Evolutionary conservation across 30 jellyfish, hydroid and myxozoan genomes (phyloP).

Genomic region (Cassiopea xamachana): DNA sequence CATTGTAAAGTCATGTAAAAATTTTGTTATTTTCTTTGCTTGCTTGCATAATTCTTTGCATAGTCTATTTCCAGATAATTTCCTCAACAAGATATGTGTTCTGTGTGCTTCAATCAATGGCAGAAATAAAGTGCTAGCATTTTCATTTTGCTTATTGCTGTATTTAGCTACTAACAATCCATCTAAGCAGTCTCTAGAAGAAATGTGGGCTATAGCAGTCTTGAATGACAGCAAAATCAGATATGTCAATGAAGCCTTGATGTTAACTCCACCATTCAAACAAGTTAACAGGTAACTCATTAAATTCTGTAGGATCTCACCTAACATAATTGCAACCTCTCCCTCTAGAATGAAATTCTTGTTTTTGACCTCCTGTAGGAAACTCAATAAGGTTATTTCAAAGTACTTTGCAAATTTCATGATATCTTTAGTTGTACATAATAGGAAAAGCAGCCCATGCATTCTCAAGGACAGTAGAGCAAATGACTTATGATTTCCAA

Average conservation of each 20-base stretch:
- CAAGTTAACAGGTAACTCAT: background rate
- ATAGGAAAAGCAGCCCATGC: conserved; percentile 15
- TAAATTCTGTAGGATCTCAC: conserved; percentile 6
- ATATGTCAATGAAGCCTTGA: conserved; percentile 22
- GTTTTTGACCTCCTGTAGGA: conserved; percentile 19
- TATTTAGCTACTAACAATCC: background rate
- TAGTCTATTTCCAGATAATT: conserved; percentile 2
- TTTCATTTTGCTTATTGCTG: background rate
- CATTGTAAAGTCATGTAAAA: conserved; percentile 14
- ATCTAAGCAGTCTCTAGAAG: conserved; percentile 23
- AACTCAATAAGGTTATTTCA: conserved; percentile 29
- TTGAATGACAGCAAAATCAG: conserved; percentile 27
- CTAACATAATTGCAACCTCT: background rate
- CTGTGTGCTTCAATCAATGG: conserved; percentile 34
- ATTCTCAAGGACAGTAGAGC: conserved; percentile 1
- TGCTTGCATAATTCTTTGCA: conserved; percentile 49
- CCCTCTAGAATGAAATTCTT: background rate
- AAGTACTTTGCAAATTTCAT: conserved; percentile 54
- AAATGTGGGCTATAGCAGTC: conserved; percentile 5
- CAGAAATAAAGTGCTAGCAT: background rate
- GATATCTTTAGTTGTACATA: conserved; percentile 21
- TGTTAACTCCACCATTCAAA: background rate
- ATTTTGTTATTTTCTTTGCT: conserved; percentile 24
- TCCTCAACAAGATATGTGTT: conserved; percentile 5
- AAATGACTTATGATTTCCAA: background rate